Evolutionary conservation across 2,113 vertebrate genomes (phyloP).

Genomic region (Potamarius usumacintae): DNA sequence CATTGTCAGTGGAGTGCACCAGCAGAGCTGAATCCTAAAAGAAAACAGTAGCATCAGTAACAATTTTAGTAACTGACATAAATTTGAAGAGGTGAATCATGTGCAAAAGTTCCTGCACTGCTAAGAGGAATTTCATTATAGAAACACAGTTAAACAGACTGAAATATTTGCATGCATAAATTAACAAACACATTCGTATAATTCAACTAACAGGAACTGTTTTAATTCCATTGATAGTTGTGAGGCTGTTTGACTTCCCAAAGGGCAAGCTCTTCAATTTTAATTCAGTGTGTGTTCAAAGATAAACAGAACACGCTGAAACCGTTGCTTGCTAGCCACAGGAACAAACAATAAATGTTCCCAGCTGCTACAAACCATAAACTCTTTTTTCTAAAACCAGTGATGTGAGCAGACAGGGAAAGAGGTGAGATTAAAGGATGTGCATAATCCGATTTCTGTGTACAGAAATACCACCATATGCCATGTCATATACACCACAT

Average conservation of each 20-base stretch:
- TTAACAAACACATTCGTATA: conserved; percentile 17
- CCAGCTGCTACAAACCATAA: conserved; percentile 69
- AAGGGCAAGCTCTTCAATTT: conserved; percentile 54
- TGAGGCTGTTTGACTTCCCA: conserved; percentile 24
- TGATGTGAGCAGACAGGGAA: conserved; percentile 17
- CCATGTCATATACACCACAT: background rate
- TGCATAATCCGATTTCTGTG: background rate
- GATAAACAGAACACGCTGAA: conserved; percentile 60
- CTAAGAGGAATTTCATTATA: background rate
- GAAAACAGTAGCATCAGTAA: conserved; percentile 9
- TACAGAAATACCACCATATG: conserved; percentile 1
- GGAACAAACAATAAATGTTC: conserved; percentile 65
- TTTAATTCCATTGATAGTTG: background rate
- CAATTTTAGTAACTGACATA: background rate
- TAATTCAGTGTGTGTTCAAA: conserved; percentile 52
- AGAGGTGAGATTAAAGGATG: conserved; percentile 12
- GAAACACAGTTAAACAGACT: background rate
- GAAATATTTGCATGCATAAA: conserved; percentile 9
- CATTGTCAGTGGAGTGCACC: conserved; percentile 84
- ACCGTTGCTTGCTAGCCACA: conserved; percentile 67
- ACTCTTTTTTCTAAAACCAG: conserved; percentile 62
- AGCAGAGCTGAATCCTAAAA: conserved; percentile 85
- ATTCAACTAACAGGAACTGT: background rate
- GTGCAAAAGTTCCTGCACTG: background rate
- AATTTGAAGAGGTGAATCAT: background rate